Evolutionary conservation across 2,797 vertebrate species (phyloP).

Genomic region (Micrastur ruficollis): DNA sequence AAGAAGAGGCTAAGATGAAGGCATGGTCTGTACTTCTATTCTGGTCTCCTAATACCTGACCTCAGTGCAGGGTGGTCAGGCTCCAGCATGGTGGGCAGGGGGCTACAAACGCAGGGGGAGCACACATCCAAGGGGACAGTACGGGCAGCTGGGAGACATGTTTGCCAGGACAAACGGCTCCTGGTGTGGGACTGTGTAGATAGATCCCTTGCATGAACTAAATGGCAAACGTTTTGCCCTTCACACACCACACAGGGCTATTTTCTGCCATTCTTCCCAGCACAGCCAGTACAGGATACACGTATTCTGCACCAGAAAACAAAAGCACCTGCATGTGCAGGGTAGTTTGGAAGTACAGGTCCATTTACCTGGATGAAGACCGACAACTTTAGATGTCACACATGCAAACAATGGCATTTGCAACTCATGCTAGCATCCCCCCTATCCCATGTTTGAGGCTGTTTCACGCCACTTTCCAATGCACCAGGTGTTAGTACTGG

Average conservation of each 20-base stretch:
- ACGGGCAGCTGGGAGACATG: rapidly evolving
- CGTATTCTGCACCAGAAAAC: background rate
- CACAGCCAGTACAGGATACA: background rate
- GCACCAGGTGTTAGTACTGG: background rate
- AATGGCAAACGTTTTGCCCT: background rate
- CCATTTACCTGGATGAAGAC: background rate
- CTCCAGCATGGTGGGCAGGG: background rate
- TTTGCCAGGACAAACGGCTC: background rate
- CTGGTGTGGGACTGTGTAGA: background rate
- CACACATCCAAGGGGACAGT: background rate
- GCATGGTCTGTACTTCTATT: background rate
- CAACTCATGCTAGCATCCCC: background rate
- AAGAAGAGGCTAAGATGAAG: background rate
- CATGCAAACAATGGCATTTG: background rate
- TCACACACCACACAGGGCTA: background rate
- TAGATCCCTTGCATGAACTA: background rate
- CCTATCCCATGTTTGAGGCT: background rate
- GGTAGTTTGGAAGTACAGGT: background rate
- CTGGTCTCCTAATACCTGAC: background rate
- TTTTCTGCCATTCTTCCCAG: background rate
- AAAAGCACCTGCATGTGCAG: rapidly evolving
- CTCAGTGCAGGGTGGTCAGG: background rate
- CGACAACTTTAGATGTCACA: background rate
- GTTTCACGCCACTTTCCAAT: background rate
- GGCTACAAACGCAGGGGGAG: background rate